Evolutionary conservation across 2,797 vertebrate species (phyloP).

Genomic region (Octomys mimax): DNA sequence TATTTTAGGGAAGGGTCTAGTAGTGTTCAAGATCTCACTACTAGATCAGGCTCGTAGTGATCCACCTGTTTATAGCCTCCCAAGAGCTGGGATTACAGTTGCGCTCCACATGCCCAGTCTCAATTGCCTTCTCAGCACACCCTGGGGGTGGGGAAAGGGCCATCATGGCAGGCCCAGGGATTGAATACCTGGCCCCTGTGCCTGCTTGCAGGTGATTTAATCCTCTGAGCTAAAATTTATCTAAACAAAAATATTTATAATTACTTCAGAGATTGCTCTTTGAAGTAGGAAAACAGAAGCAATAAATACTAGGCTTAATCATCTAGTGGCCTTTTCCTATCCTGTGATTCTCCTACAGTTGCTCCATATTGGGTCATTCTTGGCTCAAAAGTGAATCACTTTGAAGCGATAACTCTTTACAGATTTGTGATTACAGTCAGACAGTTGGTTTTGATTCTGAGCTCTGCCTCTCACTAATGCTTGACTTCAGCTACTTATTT

Average conservation of each 20-base stretch:
- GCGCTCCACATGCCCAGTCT: too few relatives aligned
- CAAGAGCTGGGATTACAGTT: too few relatives aligned
- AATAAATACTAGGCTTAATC: background rate
- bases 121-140: too few relatives aligned
- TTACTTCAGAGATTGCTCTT: slow-evolving; percentile 34
- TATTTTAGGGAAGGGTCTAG: too few relatives aligned
- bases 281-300: background rate
- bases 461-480: background rate
- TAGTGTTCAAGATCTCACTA: too few relatives aligned
- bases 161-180: too few relatives aligned
- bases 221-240: background rate
- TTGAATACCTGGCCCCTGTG: too few relatives aligned
- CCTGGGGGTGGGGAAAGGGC: too few relatives aligned
- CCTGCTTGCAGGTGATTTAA: too few relatives aligned
- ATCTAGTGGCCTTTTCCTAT: background rate
- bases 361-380: background rate
- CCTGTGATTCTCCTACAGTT: background rate
- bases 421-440: background rate
- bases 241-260: slow-evolving; percentile 32
- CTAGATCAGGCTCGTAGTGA: too few relatives aligned
- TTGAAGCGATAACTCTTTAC: background rate
- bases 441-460: slow-evolving; percentile 19
- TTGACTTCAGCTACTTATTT: slow-evolving; percentile 49
- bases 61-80: too few relatives aligned
- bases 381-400: background rate